phyloP scores from a whole-genome alignment of 2,797 vertebrate species.

The Mionectes olivaceus region DNA sequence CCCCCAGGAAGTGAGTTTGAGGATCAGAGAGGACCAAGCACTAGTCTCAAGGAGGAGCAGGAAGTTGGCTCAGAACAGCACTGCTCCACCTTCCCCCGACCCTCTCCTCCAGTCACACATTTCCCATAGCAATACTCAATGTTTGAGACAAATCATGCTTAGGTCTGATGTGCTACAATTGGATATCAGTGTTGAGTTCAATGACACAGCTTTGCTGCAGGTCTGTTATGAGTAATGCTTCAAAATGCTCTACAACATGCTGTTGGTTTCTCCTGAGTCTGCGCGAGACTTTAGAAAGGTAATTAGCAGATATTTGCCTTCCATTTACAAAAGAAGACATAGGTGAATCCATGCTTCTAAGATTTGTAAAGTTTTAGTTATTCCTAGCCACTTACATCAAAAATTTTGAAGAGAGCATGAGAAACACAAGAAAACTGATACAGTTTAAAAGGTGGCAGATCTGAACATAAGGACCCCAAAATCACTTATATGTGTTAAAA shows the following conservation, averaged over 20 bases:
- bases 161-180: not conserved
- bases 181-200: not conserved
- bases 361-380: not conserved
- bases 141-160: not conserved
- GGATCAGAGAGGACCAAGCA: rapidly evolving
- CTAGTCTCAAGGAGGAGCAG: not conserved
- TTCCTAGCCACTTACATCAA: not conserved
- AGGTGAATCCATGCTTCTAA: not conserved
- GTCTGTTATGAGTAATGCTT: not conserved
- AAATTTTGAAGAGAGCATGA: not conserved
- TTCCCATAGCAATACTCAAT: rapidly evolving
- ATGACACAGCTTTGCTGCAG: not conserved
- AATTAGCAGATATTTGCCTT: not conserved
- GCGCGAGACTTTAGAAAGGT: rapidly evolving
- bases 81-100: rapidly evolving
- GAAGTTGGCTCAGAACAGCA: not conserved
- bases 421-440: not conserved
- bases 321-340: not conserved
- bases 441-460: not conserved
- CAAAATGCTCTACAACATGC: not conserved
- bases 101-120: not conserved
- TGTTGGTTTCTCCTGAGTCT: not conserved
- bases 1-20: not conserved
- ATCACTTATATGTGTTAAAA: not conserved
- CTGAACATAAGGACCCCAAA: not conserved